phyloP scores from a whole-genome alignment of 2,113 vertebrate species.

The Pleuronectes platessa region DNA sequence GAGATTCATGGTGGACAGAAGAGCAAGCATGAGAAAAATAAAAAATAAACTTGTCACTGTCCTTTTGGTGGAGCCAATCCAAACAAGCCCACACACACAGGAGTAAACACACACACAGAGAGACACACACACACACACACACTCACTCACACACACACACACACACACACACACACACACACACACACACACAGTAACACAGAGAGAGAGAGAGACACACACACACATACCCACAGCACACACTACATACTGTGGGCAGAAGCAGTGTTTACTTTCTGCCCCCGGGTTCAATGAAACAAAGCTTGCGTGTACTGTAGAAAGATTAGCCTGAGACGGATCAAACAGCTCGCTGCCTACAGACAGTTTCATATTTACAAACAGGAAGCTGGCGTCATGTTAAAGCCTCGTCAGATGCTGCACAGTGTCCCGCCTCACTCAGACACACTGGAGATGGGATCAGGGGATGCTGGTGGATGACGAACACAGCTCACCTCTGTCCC shows the following conservation, averaged over 20 bases:
- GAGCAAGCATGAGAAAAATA: constrained; percentile 28
- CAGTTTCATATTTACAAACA: constrained; percentile 59
- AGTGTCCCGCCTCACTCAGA: constrained; percentile 20
- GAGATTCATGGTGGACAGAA: constrained; percentile 28
- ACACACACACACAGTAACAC: too few relatives aligned
- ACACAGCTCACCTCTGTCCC: not conserved
- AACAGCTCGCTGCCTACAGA: constrained; percentile 52
- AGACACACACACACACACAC: not conserved
- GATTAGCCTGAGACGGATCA: constrained; percentile 57
- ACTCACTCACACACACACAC: constrained; percentile 1
- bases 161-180: constrained; percentile 35
- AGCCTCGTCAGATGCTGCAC: constrained; percentile 22
- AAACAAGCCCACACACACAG: constrained; percentile 59
- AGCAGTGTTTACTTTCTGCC: constrained; percentile 66
- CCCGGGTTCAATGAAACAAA: constrained; percentile 45
- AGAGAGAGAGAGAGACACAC: not conserved
- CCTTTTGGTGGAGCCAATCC: constrained; percentile 40
- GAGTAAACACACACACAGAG: constrained; percentile 39
- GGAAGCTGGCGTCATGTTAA: constrained; percentile 36
- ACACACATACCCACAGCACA: constrained; percentile 23
- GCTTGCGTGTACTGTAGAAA: constrained; percentile 49
- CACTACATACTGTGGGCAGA: constrained; percentile 31
- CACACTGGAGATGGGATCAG: constrained; percentile 27
- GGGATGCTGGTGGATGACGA: constrained; percentile 34
- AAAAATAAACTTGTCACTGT: constrained; percentile 51